These are phyloP conservation scores for Peromyscus polionotus DNA, from an alignment of 2,113 vertebrate genomes.

Conservation along the genomic window DNA sequence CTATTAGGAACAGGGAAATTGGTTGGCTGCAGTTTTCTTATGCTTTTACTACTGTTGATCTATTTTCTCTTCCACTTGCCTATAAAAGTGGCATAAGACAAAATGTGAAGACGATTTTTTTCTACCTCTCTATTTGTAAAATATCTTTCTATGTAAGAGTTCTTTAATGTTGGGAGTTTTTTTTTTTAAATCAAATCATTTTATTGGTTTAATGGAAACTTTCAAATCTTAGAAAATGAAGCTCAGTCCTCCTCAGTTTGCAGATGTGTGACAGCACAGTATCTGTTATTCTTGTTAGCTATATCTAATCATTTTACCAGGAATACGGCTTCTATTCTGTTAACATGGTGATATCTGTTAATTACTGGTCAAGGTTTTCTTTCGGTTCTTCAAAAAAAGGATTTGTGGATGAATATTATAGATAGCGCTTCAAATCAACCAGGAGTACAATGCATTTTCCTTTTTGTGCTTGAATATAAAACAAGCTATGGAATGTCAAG, in stretches of 20 bases:
- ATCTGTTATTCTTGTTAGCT: constrained; percentile 22
- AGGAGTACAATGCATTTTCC: constrained; percentile 49
- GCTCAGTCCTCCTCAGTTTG: constrained; percentile 63
- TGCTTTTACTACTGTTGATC: constrained; percentile 32
- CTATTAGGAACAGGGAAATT: constrained; percentile 1
- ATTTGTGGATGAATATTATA: background rate
- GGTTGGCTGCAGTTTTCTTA: constrained; percentile 57
- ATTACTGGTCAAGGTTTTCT: constrained; percentile 58
- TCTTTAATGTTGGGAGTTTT: background rate
- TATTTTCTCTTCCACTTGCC: constrained; percentile 62
- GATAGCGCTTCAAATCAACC: constrained; percentile 13
- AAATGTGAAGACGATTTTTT: constrained; percentile 49
- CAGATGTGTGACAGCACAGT: constrained; percentile 63
- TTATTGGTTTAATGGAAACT: constrained; percentile 68
- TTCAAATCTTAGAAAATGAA: constrained; percentile 21
- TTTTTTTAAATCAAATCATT: constrained; percentile 64
- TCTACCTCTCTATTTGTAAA: constrained; percentile 61
- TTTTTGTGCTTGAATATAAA: constrained; percentile 62
- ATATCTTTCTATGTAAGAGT: constrained; percentile 28
- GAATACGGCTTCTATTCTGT: constrained; percentile 52
- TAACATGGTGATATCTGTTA: constrained; percentile 70
- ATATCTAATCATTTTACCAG: constrained; percentile 38
- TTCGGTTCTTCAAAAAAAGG: background rate
- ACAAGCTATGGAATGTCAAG: background rate
- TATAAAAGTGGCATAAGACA: constrained; percentile 62